Conservation (phyloP, 2,113 vertebrate species). For the Corythornis madagascariensis region DNA sequence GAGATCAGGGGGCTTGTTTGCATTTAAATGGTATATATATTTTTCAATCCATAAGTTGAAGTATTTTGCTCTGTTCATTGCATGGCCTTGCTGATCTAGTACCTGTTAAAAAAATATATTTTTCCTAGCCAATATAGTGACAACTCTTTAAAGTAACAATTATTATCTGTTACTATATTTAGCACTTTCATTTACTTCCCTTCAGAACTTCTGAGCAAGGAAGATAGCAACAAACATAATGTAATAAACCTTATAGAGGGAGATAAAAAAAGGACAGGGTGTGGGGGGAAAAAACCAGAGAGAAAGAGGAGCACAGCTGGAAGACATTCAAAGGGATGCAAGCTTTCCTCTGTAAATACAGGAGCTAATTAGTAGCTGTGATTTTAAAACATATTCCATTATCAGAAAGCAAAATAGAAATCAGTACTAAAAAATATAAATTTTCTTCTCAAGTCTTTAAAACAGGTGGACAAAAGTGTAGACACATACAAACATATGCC, state of each 20-base stretch:
- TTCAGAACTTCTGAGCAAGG: slow-evolving; percentile 12
- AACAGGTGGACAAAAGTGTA: not conserved
- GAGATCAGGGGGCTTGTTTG: slow-evolving; percentile 43
- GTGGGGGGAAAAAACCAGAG: not conserved
- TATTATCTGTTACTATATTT: slow-evolving; percentile 3
- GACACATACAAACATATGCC: not conserved
- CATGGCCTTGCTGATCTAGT: not conserved
- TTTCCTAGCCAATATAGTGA: not conserved
- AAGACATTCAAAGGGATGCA: slow-evolving; percentile 7
- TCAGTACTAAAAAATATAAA: not conserved
- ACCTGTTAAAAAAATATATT: slow-evolving; percentile 1
- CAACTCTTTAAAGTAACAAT: slow-evolving; percentile 1
- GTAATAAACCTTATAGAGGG: not conserved
- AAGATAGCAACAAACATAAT: slow-evolving; percentile 16
- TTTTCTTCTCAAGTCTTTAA: not conserved
- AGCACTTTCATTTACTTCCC: not conserved
- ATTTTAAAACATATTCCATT: slow-evolving; percentile 23
- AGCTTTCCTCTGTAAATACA: slow-evolving; percentile 19
- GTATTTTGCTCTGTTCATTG: slow-evolving; percentile 16
- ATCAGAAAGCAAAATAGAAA: slow-evolving; percentile 6
- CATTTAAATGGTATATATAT: slow-evolving; percentile 24
- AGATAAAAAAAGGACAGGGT: no score
- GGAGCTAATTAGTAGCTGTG: slow-evolving; percentile 12
- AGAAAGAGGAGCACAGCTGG: not conserved
- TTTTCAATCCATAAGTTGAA: slow-evolving; percentile 28